Percentiles rank a stretch among this genome's conserved stretches.
phyloP scores from a whole-genome alignment of 1,140 invertebrate genomes.

The Pachypeltis micranthus region DNA sequence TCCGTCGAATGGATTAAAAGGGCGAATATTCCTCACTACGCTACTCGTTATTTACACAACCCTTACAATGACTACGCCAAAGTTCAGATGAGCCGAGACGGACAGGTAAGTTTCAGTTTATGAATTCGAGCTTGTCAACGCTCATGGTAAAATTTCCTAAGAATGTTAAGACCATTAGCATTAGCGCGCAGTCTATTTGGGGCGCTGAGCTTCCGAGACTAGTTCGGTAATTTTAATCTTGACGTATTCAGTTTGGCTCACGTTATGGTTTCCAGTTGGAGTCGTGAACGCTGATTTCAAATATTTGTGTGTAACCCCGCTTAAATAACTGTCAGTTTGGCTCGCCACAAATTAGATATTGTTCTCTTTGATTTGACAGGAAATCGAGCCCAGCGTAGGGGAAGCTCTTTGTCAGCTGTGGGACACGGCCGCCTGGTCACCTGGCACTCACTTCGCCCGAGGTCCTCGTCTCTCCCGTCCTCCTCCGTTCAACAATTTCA shows the following conservation, averaged over 20 bases:
- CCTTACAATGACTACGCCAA: constrained; percentile 40
- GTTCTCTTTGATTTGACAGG: constrained; percentile 31
- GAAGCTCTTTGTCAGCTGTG: constrained; percentile 37
- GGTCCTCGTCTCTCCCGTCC: not conserved
- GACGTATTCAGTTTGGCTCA: not conserved
- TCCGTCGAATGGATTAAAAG: constrained; percentile 41
- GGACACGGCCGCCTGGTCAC: constrained; percentile 27
- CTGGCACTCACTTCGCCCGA: not conserved
- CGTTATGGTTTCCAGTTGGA: not conserved
- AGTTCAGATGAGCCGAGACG: constrained; percentile 41
- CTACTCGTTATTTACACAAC: constrained; percentile 37
- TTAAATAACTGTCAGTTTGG: not conserved
- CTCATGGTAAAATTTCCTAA: not conserved
- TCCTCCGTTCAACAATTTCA: not conserved
- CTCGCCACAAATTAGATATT: not conserved
- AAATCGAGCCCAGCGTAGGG: constrained; percentile 38
- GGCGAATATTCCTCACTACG: constrained; percentile 40
- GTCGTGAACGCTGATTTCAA: not conserved
- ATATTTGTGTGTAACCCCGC: not conserved
- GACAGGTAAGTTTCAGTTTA: constrained; percentile 36
- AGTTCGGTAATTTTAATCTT: not conserved
- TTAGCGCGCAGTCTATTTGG: not conserved
- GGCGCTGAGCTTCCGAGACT: not conserved
- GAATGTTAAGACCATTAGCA: not conserved
- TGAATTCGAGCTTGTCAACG: not conserved